These are phyloP conservation scores for Otocyon megalotis DNA, from an alignment of 2,113 vertebrate genomes.

Conservation along the genomic window DNA sequence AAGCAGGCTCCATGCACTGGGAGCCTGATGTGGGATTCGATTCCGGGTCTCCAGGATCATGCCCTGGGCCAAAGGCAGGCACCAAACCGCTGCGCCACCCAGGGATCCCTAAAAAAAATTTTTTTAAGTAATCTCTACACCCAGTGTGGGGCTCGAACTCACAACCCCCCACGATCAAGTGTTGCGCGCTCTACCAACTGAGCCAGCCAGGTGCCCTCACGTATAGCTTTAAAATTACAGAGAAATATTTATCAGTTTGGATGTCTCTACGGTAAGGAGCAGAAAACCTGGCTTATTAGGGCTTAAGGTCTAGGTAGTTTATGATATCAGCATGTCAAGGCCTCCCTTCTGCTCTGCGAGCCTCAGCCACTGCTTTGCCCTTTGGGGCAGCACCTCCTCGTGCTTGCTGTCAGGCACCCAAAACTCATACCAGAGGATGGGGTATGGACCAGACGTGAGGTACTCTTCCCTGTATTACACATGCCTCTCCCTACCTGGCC, in stretches of 20 bases:
- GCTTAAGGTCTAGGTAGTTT: neutral
- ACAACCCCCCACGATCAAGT: neutral
- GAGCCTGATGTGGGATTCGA: no score
- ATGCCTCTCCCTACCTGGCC: neutral
- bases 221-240: neutral
- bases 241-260: neutral
- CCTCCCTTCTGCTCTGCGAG: neutral
- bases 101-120: neutral
- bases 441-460: rapidly evolving
- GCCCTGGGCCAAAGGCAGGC: no score
- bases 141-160: neutral
- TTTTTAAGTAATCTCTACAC: neutral
- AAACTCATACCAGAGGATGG: neutral
- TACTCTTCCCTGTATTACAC: neutral
- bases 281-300: neutral
- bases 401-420: neutral
- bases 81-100: no score
- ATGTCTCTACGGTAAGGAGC: neutral
- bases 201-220: neutral
- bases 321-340: rapidly evolving
- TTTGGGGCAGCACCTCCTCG: neutral
- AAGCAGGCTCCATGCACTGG: no score
- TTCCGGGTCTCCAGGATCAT: no score
- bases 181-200: neutral
- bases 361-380: neutral